phyloP scores from a whole-genome alignment of 2,888 invertebrate species.

The Marronus borbonicus region DNA sequence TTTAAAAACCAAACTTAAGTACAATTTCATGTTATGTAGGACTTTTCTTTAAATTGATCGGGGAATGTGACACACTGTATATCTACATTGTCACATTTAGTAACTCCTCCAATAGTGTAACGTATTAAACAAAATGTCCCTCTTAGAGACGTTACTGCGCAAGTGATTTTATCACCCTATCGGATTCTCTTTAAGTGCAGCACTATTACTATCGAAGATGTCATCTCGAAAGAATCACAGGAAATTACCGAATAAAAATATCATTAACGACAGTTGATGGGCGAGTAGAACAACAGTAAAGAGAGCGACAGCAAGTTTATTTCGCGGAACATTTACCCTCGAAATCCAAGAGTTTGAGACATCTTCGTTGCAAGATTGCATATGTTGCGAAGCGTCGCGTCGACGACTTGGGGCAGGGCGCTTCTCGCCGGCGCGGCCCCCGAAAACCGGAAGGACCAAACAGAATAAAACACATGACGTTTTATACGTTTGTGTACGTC shows the following conservation, averaged over 20 bases:
- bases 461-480: constrained; percentile 57
- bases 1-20: too few species aligned
- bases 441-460: constrained; percentile 51
- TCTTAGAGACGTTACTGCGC: neutral
- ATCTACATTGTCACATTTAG: neutral
- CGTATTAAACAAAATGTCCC: neutral
- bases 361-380: constrained; percentile 52
- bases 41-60: too few species aligned
- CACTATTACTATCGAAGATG: neutral
- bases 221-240: neutral
- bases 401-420: constrained; percentile 43
- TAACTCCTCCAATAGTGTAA: too few species aligned
- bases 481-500: too few species aligned
- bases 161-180: neutral
- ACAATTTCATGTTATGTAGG: too few species aligned
- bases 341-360: constrained; percentile 49
- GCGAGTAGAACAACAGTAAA: constrained; percentile 45
- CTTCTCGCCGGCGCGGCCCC: neutral
- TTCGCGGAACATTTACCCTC: constrained; percentile 58
- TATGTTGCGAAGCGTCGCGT: constrained; percentile 51
- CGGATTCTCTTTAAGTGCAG: neutral
- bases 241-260: constrained; percentile 53
- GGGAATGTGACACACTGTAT: too few species aligned
- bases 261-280: constrained; percentile 58
- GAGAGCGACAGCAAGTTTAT: constrained; percentile 53